Evolutionary conservation across 2,113 vertebrate species (phyloP).

Genomic region (Etia nguti): DNA sequence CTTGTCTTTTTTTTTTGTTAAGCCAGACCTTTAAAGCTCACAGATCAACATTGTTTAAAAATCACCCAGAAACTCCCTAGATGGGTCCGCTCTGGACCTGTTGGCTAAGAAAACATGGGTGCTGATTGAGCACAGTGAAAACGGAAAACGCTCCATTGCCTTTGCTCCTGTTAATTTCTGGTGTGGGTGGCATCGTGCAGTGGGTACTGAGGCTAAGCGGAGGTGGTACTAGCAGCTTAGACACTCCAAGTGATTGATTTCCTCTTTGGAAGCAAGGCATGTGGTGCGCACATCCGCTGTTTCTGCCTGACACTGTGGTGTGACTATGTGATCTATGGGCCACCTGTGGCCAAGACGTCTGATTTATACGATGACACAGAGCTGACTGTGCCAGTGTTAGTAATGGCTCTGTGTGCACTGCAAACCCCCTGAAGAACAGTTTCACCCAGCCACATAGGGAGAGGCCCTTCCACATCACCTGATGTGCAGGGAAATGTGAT

Average conservation of each 20-base stretch:
- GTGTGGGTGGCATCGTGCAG: conserved; percentile 22
- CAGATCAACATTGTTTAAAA: conserved; percentile 22
- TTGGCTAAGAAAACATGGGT: not conserved
- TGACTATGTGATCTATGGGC: conserved; percentile 57
- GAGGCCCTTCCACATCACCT: conserved; percentile 2
- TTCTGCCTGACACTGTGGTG: conserved; percentile 42
- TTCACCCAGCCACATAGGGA: not conserved
- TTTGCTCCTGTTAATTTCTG: not conserved
- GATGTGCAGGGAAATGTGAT: conserved; percentile 12
- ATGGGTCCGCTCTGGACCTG: not conserved
- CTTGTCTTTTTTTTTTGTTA: not conserved
- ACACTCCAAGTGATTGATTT: conserved; percentile 61
- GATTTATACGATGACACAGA: conserved; percentile 58
- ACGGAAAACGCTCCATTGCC: not conserved
- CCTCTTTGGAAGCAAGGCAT: conserved; percentile 39
- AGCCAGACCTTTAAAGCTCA: not conserved
- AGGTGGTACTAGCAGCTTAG: conserved; percentile 27
- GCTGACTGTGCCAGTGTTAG: conserved; percentile 48
- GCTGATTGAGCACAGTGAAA: not conserved
- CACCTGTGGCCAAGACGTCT: conserved; percentile 54
- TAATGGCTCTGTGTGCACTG: conserved; percentile 29
- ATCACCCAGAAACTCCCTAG: not conserved
- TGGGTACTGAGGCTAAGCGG: conserved; percentile 32
- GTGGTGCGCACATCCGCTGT: conserved; percentile 47
- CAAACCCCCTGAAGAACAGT: conserved; percentile 25